Evolutionary conservation across 1,140 invertebrate genomes (phyloP), one percentile per base, ranked within the genome.

Genomic region (Sitophilus oryzae): DNA sequence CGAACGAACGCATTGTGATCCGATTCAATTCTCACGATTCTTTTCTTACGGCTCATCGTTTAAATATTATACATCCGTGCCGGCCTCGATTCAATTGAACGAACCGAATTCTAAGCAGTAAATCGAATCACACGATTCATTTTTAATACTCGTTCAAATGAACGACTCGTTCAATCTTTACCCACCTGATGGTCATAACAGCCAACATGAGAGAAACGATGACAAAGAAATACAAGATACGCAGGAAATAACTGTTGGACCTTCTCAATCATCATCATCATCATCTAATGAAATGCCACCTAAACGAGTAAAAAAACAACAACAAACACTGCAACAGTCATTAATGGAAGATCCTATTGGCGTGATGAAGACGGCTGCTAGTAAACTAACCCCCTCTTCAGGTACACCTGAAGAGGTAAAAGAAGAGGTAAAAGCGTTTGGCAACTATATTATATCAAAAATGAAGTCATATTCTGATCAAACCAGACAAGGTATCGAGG

Each of bases 371-470:
- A 30, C 22, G n/a, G 22, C 45, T 48, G 45, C 2, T 34, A 48
- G 45, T 34, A 48, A 21, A 48, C 35, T 48, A 34, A 48, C 23
- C 34, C 21, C 23, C 45, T 34, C 10, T 48, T 48, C 23, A 48
- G 45, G 35, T 21, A 35, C 45, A 48, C 1, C 21, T 48, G n/a
- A n/a, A n/a, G n/a, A n/a, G n/a, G n/a, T n/a, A n/a, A n/a, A n/a
- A n/a, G 45, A 48, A 48, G 21, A 48, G 34, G 45, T 48, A 16
- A 30, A 48, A 16, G 45, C 45, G 18, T 48, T 48, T 48, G 45
- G 45, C 23, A 48, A 48, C 23, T 48, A 48, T 35, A 34, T 48
- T 48, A 36, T 36, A 34, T 48, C 45, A 48, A 48, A 48, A 48
- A 36, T 48, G 45, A 48, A 48, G 22, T 35, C 23, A 48, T 48